Evolutionary conservation across 2,888 invertebrate genomes (phyloP).

Genomic region (Sphaerophoria rueppellii): DNA sequence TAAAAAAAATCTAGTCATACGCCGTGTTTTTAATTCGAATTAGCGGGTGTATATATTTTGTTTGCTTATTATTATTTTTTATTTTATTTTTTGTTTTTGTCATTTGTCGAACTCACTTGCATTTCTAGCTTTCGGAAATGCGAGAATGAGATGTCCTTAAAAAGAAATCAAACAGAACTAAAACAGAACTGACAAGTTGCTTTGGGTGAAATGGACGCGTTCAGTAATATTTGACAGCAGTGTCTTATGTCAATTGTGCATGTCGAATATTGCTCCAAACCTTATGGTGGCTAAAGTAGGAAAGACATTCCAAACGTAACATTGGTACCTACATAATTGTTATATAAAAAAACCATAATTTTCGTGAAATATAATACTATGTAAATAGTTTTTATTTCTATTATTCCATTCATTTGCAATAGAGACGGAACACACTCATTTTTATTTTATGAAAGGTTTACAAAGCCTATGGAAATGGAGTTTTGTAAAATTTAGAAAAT

Average conservation of each 20-base stretch:
- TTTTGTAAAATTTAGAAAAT: conserved; percentile 50
- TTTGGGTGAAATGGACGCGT: conserved; percentile 14
- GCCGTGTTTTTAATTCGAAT: conserved; percentile 43
- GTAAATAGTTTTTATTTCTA: conserved; percentile 52
- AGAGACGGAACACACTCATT: conserved; percentile 31
- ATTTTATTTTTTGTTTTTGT: conserved; percentile 27
- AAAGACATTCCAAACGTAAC: conserved; percentile 69
- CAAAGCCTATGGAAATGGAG: conserved; percentile 2
- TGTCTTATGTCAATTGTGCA: too few species aligned
- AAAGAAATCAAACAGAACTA: conserved; percentile 59
- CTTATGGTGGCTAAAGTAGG: conserved; percentile 48
- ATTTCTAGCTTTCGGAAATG: conserved; percentile 69
- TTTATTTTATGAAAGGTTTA: conserved; percentile 43
- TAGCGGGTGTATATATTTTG: conserved; percentile 56
- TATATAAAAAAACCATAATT: conserved; percentile 40
- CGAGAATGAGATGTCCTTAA: conserved; percentile 63
- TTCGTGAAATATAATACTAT: conserved; percentile 49
- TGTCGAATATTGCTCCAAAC: neutral
- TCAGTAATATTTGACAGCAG: neutral
- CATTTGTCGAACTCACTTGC: conserved; percentile 66
- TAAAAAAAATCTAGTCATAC: conserved; percentile 66
- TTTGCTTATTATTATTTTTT: neutral
- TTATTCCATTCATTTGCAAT: conserved; percentile 61
- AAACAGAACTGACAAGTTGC: conserved; percentile 63
- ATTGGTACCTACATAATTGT: conserved; percentile 72